Evolutionary conservation across 2,113 vertebrate genomes (phyloP), one percentile per base, ranked within the genome.

Genomic region (Charina bottae): DNA sequence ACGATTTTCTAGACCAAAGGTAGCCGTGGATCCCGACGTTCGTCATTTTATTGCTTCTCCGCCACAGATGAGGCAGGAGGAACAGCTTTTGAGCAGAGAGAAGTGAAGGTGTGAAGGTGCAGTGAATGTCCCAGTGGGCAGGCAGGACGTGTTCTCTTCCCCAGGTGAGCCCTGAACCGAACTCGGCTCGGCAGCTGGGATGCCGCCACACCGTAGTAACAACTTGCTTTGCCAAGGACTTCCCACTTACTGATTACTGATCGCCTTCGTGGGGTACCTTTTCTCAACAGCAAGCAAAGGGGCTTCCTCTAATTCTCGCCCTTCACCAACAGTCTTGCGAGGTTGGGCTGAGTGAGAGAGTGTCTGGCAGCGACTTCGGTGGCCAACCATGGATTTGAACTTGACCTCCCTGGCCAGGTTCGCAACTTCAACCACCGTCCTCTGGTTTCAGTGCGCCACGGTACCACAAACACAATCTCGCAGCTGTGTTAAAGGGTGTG

Each of bases 401-500:
- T 37, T n/a, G n/a, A 72, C n/a, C 15, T 72, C n/a, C 3, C 68
- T 19, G 68, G 15, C 68, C 33, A 78, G 6, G 17, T 37, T 19
- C 68, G 4, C 62, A 13, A n/a, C 62, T n/a, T 13, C 10, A n/a
- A n/a, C 62, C 13, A 0, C 1, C n/a, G 62, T 5, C 4, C n/a
- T 78, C 15, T 72, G 24, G 28, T 55, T 90, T 64, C 21, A 56
- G 28, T 55, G 49, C 10, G 23, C 6, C 24, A 37, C 6, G 2
- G 33, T 33, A 33, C 15, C 33, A 78, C n/a, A 2, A 55, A 68
- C 19, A 56, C 26, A 33, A 53, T 37, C 55, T 28, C 13, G 10
- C 28, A 78, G 28, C 8, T 83, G 53, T 7, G 72, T 53, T 33
- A 93, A 59, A 91, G 84, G 89, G 93, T 85, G 33, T 28, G 83